Conservation (phyloP, 2,113 vertebrate species). For the Eolophus roseicapilla region DNA sequence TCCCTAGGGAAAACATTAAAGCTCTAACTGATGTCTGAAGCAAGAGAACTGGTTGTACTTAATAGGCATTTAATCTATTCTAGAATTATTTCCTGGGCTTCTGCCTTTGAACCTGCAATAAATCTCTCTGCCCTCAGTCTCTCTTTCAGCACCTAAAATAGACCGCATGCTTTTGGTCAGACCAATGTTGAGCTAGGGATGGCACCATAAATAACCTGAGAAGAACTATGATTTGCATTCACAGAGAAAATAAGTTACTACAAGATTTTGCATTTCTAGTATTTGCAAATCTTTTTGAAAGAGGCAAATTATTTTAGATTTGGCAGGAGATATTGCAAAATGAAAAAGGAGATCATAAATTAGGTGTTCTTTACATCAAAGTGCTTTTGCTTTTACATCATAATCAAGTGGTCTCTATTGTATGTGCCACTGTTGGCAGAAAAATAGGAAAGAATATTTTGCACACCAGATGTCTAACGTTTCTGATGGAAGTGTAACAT, state of each 20-base stretch:
- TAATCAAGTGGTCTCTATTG: not conserved
- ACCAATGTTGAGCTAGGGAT: not conserved
- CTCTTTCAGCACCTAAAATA: slow-evolving; percentile 10
- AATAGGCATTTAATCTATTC: slow-evolving; percentile 1
- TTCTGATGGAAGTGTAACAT: not conserved
- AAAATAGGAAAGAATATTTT: slow-evolving; percentile 1
- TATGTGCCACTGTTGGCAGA: not conserved
- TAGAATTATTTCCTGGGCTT: slow-evolving; percentile 1
- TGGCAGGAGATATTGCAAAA: not conserved
- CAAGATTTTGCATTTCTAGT: not conserved
- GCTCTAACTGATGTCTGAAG: slow-evolving; percentile 23
- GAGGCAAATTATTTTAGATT: not conserved
- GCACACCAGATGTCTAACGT: not conserved
- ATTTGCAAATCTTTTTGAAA: slow-evolving; percentile 1
- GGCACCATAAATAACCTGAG: not conserved
- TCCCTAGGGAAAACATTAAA: not conserved
- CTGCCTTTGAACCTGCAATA: slow-evolving; percentile 8
- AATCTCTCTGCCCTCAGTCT: not conserved
- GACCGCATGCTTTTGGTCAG: not conserved
- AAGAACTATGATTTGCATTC: not conserved
- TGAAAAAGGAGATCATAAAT: slow-evolving; percentile 6
- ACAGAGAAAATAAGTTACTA: not conserved
- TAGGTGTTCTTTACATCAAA: not conserved
- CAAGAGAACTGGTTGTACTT: not conserved
- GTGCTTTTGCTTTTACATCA: slow-evolving; percentile 26